Conservation (phyloP, 2,113 vertebrate genomes). For the Puffinus mauretanicus region DNA sequence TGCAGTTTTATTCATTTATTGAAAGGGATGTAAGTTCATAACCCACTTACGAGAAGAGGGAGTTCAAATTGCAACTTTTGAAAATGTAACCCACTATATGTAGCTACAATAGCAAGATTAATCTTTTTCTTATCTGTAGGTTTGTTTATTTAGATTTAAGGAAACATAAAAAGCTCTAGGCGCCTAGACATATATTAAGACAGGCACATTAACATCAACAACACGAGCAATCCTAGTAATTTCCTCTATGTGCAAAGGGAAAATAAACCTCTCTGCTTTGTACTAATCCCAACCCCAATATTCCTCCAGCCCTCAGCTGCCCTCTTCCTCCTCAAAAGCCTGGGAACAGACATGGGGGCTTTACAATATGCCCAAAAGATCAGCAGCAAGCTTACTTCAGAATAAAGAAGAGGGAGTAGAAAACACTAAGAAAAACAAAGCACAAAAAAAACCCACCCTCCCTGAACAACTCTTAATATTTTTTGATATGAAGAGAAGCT, state of each 20-base stretch:
- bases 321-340: background rate
- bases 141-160: background rate
- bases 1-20: background rate
- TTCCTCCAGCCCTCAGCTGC: background rate
- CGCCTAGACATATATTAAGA: background rate
- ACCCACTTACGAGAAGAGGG: background rate
- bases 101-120: background rate
- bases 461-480: background rate
- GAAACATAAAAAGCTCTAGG: background rate
- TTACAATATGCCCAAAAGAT: background rate
- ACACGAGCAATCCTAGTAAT: background rate
- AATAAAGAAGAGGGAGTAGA: background rate
- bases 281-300: background rate
- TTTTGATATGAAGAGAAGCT: background rate
- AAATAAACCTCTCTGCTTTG: conserved; percentile 10
- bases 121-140: background rate
- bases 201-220: conserved; percentile 9
- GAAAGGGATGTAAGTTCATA: background rate
- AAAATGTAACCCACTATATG: background rate
- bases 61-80: background rate
- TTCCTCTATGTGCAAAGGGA: conserved; percentile 28
- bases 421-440: background rate
- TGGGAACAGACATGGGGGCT: conserved; percentile 1
- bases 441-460: accelerated
- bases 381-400: background rate